phyloP scores from a whole-genome alignment of 2,797 vertebrate genomes.

The Tangara arthus region DNA sequence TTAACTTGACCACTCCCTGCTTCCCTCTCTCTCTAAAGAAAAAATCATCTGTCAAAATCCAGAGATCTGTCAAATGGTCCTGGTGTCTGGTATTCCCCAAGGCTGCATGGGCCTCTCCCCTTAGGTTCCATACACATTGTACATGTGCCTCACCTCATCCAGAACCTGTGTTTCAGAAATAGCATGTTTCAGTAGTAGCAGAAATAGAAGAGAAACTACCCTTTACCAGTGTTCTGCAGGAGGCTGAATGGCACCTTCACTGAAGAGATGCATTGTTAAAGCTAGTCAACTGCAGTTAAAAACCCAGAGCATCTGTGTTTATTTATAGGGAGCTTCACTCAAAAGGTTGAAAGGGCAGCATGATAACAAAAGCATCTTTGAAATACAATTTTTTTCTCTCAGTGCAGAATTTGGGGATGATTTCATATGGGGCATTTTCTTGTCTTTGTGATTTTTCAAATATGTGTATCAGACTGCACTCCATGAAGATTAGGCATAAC shows the following conservation, averaged over 20 bases:
- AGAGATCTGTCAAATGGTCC: not conserved
- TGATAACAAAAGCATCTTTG: not conserved
- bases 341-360: not conserved
- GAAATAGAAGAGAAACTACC: not conserved
- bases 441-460: not conserved
- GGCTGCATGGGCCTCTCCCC: not conserved
- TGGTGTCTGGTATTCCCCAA: not conserved
- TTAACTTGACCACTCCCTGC: not conserved
- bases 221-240: not conserved
- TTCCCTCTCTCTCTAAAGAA: not conserved
- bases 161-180: not conserved
- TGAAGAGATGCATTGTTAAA: not conserved
- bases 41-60: not conserved
- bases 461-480: not conserved
- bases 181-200: not conserved
- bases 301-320: not conserved
- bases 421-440: not conserved
- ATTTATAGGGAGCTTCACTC: not conserved
- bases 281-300: not conserved
- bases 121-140: rapidly evolving
- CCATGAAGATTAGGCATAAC: not conserved
- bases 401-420: not conserved
- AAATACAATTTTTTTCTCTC: not conserved
- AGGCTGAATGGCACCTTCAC: not conserved
- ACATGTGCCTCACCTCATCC: not conserved